Percentiles rank a stretch among this genome's conserved stretches.
These are phyloP conservation scores for Leucopsar rothschildi DNA, from an alignment of 2,113 vertebrate species.

Conservation along the genomic window DNA sequence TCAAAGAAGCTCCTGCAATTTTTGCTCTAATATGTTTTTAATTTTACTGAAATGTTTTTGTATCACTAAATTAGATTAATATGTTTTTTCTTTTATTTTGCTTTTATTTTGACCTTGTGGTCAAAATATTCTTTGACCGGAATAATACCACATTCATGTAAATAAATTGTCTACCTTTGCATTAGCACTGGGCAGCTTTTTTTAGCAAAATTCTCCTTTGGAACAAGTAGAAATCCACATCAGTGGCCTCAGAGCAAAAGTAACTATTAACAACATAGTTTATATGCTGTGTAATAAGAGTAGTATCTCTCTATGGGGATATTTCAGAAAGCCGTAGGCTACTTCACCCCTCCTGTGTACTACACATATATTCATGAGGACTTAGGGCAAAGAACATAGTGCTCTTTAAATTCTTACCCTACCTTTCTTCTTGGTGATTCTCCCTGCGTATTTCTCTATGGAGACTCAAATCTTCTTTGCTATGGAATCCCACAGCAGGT, in stretches of 20 bases:
- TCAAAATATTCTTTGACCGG: too few species aligned
- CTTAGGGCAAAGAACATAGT: background rate
- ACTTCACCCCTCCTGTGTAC: background rate
- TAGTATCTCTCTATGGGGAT: background rate
- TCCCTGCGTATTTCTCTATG: background rate
- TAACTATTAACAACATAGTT: background rate
- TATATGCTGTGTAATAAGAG: background rate
- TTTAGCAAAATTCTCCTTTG: background rate
- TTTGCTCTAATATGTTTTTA: background rate
- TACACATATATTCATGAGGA: background rate
- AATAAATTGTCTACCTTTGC: background rate
- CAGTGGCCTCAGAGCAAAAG: background rate
- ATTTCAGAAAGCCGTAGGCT: background rate
- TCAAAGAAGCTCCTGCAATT: background rate
- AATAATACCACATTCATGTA: background rate
- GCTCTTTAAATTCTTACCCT: background rate
- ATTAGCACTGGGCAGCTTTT: background rate
- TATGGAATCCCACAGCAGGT: background rate
- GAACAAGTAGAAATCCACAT: background rate
- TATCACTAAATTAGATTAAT: background rate
- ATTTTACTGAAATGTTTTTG: background rate
- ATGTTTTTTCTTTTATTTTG: background rate
- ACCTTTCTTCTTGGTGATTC: background rate
- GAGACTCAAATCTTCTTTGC: background rate
- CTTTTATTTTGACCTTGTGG: background rate